Evolutionary conservation across 2,113 vertebrate species (phyloP).

Genomic region (human (Homo sapiens)): GRCh38 chr14:62124501-62125000

Average conservation of each 20-base stretch:
- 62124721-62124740: slow-evolving; percentile 32
- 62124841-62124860: neutral
- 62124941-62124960: neutral
- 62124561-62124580: neutral
- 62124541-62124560: neutral
- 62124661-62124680: neutral
- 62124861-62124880: neutral
- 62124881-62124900: neutral
- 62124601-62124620: neutral
- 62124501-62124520: neutral
- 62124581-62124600: neutral
- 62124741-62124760: slow-evolving; percentile 35
- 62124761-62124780: neutral
- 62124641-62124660: neutral
- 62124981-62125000: slow-evolving; percentile 20
- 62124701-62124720: slow-evolving; percentile 47
- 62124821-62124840: neutral
- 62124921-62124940: neutral
- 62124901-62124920: neutral
- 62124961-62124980: slow-evolving; percentile 33
- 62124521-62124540: neutral
- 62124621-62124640: neutral
- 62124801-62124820: neutral
- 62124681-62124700: slow-evolving; percentile 23
- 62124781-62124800: slow-evolving; percentile 18